Evolutionary conservation across 2,888 invertebrate species (phyloP).

Genomic region (Eristalis tenax): DNA sequence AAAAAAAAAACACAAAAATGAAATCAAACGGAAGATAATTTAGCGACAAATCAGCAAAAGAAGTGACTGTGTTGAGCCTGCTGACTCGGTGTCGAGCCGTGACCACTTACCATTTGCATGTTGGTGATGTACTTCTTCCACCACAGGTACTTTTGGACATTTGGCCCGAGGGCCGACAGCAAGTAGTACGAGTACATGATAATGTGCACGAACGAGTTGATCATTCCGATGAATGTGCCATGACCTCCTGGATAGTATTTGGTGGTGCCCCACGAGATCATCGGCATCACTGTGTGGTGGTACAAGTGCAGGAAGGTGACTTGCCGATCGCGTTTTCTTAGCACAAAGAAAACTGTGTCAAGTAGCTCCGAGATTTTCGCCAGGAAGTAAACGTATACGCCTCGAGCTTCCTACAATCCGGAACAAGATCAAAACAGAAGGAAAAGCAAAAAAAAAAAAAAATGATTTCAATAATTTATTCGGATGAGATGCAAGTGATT

Average conservation of each 20-base stretch:
- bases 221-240: conserved; percentile 90
- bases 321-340: conserved; percentile 94
- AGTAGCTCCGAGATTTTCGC: conserved; percentile 95
- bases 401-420: conserved; percentile 84
- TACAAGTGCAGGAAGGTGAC: conserved; percentile 95
- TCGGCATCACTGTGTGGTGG: conserved; percentile 97
- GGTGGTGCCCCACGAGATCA: conserved; percentile 95
- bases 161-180: conserved; percentile 93
- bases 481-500: background rate
- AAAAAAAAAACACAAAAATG: conserved; percentile 14
- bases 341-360: conserved; percentile 96
- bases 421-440: background rate
- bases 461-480: background rate
- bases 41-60: conserved; percentile 36
- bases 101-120: conserved; percentile 89
- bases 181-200: conserved; percentile 97
- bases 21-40: conserved; percentile 43
- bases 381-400: conserved; percentile 92
- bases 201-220: conserved; percentile 97
- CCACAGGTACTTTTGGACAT: conserved; percentile 93
- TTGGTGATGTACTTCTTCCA: conserved; percentile 97
- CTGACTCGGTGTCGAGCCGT: background rate
- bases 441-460: background rate
- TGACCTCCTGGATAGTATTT: conserved; percentile 94
- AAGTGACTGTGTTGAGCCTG: background rate